Evolutionary conservation across 2,797 vertebrate species (phyloP).

Genomic region (Diceros bicornis): DNA sequence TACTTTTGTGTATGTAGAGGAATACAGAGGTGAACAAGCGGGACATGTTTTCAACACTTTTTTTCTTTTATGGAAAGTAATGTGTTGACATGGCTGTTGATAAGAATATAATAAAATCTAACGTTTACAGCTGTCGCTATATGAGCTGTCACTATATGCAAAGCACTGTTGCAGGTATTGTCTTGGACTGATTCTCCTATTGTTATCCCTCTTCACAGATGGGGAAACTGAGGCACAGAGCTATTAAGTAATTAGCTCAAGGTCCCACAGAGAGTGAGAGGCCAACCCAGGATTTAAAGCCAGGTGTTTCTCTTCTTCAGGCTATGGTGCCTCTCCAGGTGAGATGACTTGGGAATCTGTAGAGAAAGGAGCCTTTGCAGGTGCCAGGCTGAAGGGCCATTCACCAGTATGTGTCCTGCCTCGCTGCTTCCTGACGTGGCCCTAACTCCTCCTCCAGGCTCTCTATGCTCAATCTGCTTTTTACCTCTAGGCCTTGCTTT

Average conservation of each 20-base stretch:
- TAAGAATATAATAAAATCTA: neutral
- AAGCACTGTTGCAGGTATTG: neutral
- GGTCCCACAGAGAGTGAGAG: neutral
- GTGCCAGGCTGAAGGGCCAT: neutral
- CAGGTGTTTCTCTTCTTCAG: neutral
- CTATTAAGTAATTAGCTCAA: neutral
- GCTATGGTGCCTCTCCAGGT: neutral
- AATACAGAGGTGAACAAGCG: conserved; percentile 21
- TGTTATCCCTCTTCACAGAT: neutral
- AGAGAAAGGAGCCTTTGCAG: neutral
- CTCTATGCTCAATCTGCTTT: neutral
- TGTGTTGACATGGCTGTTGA: neutral
- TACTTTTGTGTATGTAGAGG: neutral
- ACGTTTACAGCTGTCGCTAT: neutral
- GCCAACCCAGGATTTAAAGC: neutral
- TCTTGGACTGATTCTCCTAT: neutral
- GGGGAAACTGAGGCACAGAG: neutral
- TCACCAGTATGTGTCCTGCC: neutral
- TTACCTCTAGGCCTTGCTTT: neutral
- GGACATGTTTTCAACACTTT: neutral
- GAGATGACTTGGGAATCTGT: neutral
- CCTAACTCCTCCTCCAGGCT: neutral
- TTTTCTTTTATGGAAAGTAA: neutral
- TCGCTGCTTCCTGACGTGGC: neutral
- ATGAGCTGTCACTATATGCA: neutral